A percentile compares a stretch with the other conserved stretches of the same genome.
Conservation (phyloP, 2,113 vertebrate species). For the Fregata magnificens region DNA sequence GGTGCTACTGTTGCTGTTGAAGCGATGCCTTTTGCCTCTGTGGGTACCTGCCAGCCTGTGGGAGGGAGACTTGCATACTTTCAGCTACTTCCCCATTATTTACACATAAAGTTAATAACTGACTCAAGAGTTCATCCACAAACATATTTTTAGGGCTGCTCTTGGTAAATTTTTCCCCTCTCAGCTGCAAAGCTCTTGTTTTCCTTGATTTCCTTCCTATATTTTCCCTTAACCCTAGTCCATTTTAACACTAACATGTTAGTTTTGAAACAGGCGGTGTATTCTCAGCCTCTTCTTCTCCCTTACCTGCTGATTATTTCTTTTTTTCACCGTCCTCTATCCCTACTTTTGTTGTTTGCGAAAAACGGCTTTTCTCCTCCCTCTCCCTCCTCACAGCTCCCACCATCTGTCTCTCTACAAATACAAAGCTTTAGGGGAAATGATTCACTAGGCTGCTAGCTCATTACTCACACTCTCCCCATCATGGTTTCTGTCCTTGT, state of each 20-base stretch:
- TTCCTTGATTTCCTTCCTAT: background rate
- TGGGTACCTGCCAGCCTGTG: background rate
- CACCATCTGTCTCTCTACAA: conserved; percentile 65
- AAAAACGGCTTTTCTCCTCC: background rate
- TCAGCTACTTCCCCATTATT: background rate
- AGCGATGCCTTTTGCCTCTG: background rate
- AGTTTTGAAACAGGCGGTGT: background rate
- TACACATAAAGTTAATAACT: background rate
- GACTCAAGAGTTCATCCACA: background rate
- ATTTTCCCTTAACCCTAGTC: background rate
- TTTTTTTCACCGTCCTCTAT: background rate
- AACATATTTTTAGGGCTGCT: background rate
- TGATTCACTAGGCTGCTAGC: conserved; percentile 50
- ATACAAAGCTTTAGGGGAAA: conserved; percentile 61
- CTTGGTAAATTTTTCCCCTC: background rate
- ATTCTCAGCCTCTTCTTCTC: background rate
- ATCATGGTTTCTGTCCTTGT: conserved; percentile 40
- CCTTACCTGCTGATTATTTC: conserved; percentile 12
- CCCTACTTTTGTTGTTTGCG: conserved; percentile 8
- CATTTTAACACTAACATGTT: background rate
- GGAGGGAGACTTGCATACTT: background rate
- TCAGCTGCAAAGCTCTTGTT: background rate
- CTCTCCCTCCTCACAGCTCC: conserved; percentile 49
- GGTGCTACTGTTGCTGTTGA: rapidly evolving
- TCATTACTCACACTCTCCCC: conserved; percentile 53